Percentiles rank a stretch among this genome's conserved stretches.
Evolutionary conservation across 2,888 invertebrate genomes (phyloP).

Genomic region (Cryptophagus acutangulus): DNA sequence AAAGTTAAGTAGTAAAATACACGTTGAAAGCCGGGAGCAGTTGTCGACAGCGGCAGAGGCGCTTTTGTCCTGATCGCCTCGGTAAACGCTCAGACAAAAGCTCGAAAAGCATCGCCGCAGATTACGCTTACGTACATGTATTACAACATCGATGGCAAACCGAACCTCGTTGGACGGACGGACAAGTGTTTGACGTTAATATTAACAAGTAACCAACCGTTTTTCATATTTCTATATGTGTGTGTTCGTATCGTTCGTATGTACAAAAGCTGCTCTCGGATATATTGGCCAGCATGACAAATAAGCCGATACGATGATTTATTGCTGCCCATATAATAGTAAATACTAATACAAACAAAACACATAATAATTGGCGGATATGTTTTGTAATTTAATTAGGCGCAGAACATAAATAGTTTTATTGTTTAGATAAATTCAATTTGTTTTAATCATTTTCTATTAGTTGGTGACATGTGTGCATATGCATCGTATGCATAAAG

Average conservation of each 20-base stretch:
- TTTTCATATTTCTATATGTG: constrained; percentile 36
- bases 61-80: constrained; percentile 43
- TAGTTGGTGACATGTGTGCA: too few species aligned
- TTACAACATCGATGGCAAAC: constrained; percentile 34
- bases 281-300: constrained; percentile 31
- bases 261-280: constrained; percentile 21
- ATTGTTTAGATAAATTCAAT: too few species aligned
- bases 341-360: constrained; percentile 10
- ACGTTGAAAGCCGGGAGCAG: constrained; percentile 39
- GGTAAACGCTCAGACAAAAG: constrained; percentile 40
- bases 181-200: constrained; percentile 42
- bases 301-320: constrained; percentile 27
- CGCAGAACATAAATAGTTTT: too few species aligned
- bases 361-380: constrained; percentile 12
- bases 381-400: constrained; percentile 15
- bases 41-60: constrained; percentile 36
- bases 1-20: constrained; percentile 42
- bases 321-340: constrained; percentile 6
- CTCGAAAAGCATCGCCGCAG: constrained; percentile 38
- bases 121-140: constrained; percentile 34
- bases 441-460: too few species aligned
- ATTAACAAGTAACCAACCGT: constrained; percentile 40
- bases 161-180: too few species aligned
- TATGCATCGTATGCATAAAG: too few species aligned
- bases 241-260: too few species aligned